Percentiles rank a stretch among this genome's conserved stretches.
Evolutionary conservation across 2,797 vertebrate species (phyloP).

Genomic region (Lacerta viridis): DNA sequence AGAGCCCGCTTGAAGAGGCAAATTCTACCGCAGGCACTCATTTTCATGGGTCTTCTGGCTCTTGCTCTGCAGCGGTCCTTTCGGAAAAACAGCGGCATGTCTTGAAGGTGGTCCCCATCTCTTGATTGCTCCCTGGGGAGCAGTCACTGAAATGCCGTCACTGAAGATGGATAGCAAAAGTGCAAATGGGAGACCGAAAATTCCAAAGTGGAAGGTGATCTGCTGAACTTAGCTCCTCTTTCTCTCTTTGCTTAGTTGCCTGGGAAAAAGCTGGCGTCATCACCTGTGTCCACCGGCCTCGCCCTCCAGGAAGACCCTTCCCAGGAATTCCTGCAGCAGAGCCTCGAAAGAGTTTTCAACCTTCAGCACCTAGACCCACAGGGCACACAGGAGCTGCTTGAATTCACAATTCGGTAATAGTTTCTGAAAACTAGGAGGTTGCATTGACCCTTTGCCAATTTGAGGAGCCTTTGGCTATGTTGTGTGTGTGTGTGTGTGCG

Average conservation of each 20-base stretch:
- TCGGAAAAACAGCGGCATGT: not conserved
- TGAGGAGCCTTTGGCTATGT: not conserved
- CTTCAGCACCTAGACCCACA: slow-evolving; percentile 92
- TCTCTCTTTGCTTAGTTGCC: slow-evolving; percentile 83
- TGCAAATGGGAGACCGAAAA: not conserved
- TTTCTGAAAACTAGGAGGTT: fast-evolving
- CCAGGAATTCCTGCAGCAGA: slow-evolving; percentile 94
- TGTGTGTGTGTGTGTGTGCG: too few relatives aligned
- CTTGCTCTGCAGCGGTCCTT: not conserved
- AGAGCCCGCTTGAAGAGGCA: not conserved
- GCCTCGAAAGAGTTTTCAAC: slow-evolving; percentile 89
- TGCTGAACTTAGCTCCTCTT: not conserved
- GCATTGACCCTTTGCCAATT: too few relatives aligned
- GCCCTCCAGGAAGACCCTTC: slow-evolving; percentile 89
- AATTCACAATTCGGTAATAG: slow-evolving; percentile 92
- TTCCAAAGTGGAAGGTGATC: not conserved
- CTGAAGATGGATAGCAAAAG: not conserved
- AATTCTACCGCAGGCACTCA: not conserved
- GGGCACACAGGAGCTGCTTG: slow-evolving; percentile 92
- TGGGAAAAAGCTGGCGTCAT: slow-evolving; percentile 86
- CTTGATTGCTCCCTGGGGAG: not conserved
- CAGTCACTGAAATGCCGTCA: not conserved
- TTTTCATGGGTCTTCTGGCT: not conserved
- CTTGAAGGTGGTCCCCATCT: not conserved
- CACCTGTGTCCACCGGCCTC: slow-evolving; percentile 79